Evolutionary conservation across 2,797 vertebrate species (phyloP).

Genomic region (Hephaestus fuliginosus): DNA sequence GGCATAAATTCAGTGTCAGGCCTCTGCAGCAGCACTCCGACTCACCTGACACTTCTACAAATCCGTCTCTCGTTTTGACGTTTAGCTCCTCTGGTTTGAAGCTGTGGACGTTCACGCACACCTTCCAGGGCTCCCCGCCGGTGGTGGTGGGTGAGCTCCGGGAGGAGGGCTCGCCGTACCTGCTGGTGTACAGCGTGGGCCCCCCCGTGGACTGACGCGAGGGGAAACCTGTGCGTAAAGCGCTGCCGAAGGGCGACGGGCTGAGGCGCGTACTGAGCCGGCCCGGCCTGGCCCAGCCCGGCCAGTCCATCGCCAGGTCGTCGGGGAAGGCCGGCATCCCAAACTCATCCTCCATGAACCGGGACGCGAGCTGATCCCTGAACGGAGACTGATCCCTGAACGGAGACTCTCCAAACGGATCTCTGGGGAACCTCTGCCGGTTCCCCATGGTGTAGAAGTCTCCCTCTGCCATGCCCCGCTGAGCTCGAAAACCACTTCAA

Average conservation of each 20-base stretch:
- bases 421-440: conserved; percentile 89
- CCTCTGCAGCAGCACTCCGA: background rate
- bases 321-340: conserved; percentile 93
- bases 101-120: conserved; percentile 98
- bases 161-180: conserved; percentile 88
- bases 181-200: conserved; percentile 82
- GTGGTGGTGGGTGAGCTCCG: conserved; percentile 85
- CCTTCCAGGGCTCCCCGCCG: conserved; percentile 96
- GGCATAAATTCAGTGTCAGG: background rate
- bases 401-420: conserved; percentile 87
- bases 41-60: conserved; percentile 98
- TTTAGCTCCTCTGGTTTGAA: conserved; percentile 95
- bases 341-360: conserved; percentile 96
- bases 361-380: conserved; percentile 90
- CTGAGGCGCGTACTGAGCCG: conserved; percentile 84
- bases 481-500: conserved; percentile 15
- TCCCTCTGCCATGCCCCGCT: conserved; percentile 85
- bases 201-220: conserved; percentile 79
- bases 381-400: conserved; percentile 83
- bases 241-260: conserved; percentile 87
- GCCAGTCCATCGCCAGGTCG: conserved; percentile 94
- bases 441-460: conserved; percentile 87
- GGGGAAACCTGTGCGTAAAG: conserved; percentile 88
- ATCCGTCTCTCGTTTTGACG: conserved; percentile 95
- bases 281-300: conserved; percentile 92